Evolutionary conservation across 2,113 vertebrate genomes (phyloP).

Genomic region (Cavia aperea): DNA sequence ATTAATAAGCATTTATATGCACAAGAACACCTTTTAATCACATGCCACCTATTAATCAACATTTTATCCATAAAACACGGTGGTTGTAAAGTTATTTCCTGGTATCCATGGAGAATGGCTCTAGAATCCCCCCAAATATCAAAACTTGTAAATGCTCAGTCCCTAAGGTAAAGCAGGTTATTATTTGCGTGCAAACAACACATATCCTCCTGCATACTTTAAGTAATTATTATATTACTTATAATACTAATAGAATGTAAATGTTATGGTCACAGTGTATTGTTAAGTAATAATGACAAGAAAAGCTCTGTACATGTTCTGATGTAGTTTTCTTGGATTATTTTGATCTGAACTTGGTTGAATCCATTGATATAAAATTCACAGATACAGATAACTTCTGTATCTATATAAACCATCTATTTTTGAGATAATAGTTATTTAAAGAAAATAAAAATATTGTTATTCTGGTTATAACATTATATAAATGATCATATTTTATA

Average conservation of each 20-base stretch:
- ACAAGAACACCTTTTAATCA: not conserved
- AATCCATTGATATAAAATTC: not conserved
- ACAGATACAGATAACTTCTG: not conserved
- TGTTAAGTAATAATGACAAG: not conserved
- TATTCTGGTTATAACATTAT: not conserved
- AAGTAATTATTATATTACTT: not conserved
- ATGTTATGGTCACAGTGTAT: not conserved
- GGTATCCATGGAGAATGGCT: not conserved
- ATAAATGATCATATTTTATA: not conserved
- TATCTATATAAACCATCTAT: not conserved
- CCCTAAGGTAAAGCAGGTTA: not conserved
- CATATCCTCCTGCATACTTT: not conserved
- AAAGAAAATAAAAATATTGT: not conserved
- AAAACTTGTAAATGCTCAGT: not conserved
- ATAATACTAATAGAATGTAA: not conserved
- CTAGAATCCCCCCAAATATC: not conserved
- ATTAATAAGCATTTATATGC: slow-evolving; percentile 3
- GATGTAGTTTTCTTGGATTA: not conserved
- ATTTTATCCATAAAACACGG: not conserved
- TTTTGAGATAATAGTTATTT: not conserved
- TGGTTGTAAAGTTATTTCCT: not conserved
- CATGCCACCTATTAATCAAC: not conserved
- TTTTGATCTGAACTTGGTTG: not conserved
- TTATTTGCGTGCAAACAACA: not conserved
- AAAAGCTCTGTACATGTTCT: not conserved